Conservation (phyloP, 64 coral and sea anemone genomes). For the Stichodactyla mertensii region DNA sequence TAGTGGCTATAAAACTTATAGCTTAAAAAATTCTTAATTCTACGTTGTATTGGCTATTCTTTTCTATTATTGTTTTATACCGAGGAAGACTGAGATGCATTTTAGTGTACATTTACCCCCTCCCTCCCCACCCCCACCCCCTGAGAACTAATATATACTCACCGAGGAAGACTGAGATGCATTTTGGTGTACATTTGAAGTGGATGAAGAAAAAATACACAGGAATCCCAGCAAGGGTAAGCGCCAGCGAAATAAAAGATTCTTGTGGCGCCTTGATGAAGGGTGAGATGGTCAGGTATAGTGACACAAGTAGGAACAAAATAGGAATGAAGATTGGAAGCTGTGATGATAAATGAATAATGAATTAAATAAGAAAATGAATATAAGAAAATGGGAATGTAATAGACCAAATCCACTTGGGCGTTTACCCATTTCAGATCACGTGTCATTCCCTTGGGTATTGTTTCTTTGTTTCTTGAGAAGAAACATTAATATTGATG, state of each 20-base stretch:
- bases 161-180: background rate
- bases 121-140: too few species aligned
- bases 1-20: too few species aligned
- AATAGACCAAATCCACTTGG: too few species aligned
- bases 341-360: background rate
- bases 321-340: conserved; percentile 20
- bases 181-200: background rate
- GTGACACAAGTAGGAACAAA: background rate
- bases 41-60: too few species aligned
- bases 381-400: background rate
- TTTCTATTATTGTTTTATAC: too few species aligned
- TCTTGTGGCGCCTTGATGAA: background rate
- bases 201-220: conserved; percentile 21
- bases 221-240: conserved; percentile 14
- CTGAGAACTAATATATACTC: background rate
- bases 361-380: background rate
- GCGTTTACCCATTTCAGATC: too few species aligned
- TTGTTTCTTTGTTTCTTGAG: too few species aligned
- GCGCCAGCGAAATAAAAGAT: background rate
- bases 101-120: background rate
- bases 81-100: background rate
- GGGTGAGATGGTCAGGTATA: conserved; percentile 13
- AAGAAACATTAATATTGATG: too few species aligned
- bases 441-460: too few species aligned
- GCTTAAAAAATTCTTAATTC: too few species aligned